Evolutionary conservation across 2,797 vertebrate species (phyloP), one percentile per base, ranked within the genome.

Genomic region (Sparidentex hasta): DNA sequence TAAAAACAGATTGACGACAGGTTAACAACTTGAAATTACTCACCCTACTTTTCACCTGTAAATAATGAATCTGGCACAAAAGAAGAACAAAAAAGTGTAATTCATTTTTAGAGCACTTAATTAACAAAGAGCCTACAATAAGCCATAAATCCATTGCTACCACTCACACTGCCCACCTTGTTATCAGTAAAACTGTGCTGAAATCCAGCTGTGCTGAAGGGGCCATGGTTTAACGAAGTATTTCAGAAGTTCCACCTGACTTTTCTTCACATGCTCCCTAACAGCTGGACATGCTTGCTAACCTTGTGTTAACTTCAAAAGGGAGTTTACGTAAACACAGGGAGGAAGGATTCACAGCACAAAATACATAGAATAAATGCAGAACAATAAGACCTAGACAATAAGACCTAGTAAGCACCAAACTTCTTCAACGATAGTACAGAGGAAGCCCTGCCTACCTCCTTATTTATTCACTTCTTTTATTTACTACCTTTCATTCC

Each of bases 1-100:
- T 96, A 83, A 33, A 75, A 68, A 58, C 17, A 78, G 21, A 81
- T 0, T 4, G 0, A 47, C 0, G 0, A 17, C 7, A 25, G 6
- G 20, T 75, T 65, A 38, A 13, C 16, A 47, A 17, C 38, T 9
- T 38, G 8, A 38, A 38, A 38, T 38, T 38, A 38, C 38, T 9
- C 38, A 38, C 38, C 11, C 38, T 7, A 11, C 33, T 38, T 66
- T n/a, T 59, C 14, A 43, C 13, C n/a, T 11, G 18, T 12, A 27
- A 17, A 61, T 11, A 57, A 50, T 23, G 20, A 52, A 74, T 56
- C 13, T 20, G 11, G 8, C 11, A 65, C 8, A 68, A n/a, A 54
- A 56, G 29, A 43, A 29, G n/a, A n/a, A n/a, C n/a, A n/a, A n/a
- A n/a, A n/a, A n/a, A n/a, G n/a, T n/a, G n/a, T n/a, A 54, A 63